phyloP scores from a whole-genome alignment of 1,140 invertebrate species.

The Luehdorfia chinensis region DNA sequence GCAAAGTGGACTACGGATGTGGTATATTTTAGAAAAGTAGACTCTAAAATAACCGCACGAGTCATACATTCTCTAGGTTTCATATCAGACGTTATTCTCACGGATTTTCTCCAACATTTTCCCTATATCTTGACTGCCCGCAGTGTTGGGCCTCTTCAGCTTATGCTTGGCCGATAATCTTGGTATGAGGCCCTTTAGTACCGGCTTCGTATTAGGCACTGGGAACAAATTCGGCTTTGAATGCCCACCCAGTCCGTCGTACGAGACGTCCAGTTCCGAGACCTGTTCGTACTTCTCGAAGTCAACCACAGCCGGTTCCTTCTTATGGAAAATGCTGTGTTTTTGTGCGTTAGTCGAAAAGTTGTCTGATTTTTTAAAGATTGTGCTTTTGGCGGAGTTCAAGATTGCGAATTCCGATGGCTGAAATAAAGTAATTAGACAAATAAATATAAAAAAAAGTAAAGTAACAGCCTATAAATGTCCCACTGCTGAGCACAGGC shows the following conservation, averaged over 20 bases:
- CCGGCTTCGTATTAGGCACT: constrained; percentile 27
- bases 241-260: constrained; percentile 66
- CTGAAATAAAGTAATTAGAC: constrained; percentile 45
- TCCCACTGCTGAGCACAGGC: too few species aligned
- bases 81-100: too few species aligned
- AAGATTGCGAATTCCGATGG: constrained; percentile 49
- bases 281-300: constrained; percentile 26
- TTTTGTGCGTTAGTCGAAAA: constrained; percentile 20
- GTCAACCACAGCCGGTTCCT: constrained; percentile 29
- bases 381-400: constrained; percentile 31
- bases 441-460: too few species aligned
- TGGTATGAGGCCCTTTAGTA: constrained; percentile 34
- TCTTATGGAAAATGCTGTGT: constrained; percentile 51
- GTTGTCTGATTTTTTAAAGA: constrained; percentile 17
- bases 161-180: constrained; percentile 49
- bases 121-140: constrained; percentile 40
- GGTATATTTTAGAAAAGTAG: too few species aligned
- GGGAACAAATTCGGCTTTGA: constrained; percentile 61
- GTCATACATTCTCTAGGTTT: too few species aligned
- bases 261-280: constrained; percentile 40
- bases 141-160: constrained; percentile 36
- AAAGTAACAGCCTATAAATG: too few species aligned
- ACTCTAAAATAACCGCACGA: too few species aligned
- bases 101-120: constrained; percentile 43
- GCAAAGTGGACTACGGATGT: too few species aligned